Percentiles rank a stretch among this genome's conserved stretches.
These are phyloP conservation scores for Enoplolaimus lenunculus DNA, from an alignment of 2,888 invertebrate species.

Conservation along the genomic window DNA sequence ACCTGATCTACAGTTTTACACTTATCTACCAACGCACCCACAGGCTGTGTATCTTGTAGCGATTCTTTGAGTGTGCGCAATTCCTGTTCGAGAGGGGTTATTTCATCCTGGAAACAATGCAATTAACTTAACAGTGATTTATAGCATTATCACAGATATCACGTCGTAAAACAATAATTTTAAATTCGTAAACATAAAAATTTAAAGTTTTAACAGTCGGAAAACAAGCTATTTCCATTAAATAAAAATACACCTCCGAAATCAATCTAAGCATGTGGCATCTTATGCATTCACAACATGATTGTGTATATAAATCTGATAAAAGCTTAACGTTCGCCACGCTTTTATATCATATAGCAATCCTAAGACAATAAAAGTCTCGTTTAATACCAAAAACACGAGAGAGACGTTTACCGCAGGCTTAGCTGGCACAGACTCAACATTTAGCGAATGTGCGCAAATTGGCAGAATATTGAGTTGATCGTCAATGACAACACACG, in stretches of 20 bases:
- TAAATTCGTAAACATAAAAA: not conserved
- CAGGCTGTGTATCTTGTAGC: slow-evolving; percentile 74
- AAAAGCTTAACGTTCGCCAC: no score
- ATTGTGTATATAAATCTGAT: no score
- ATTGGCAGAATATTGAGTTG: slow-evolving; percentile 76
- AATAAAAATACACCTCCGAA: no score
- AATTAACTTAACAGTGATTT: no score
- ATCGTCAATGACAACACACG: slow-evolving; percentile 86
- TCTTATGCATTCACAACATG: no score
- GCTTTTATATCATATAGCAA: no score
- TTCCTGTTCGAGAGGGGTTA: slow-evolving; percentile 48
- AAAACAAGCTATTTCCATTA: not conserved
- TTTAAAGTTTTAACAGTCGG: not conserved
- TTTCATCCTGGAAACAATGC: slow-evolving; percentile 27
- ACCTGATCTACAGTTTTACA: slow-evolving; percentile 83
- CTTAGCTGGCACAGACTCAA: slow-evolving; percentile 53
- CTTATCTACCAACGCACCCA: slow-evolving; percentile 68
- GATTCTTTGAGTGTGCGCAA: slow-evolving; percentile 63
- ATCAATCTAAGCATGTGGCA: no score
- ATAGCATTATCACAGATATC: no score
- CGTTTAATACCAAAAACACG: no score
- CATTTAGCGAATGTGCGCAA: slow-evolving; percentile 68
- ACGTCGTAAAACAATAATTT: no score
- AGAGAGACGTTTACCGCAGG: slow-evolving; percentile 27
- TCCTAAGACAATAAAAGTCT: no score